Percentiles rank a stretch among this genome's conserved stretches.
phyloP scores from a whole-genome alignment of 2,113 vertebrate genomes.

The Solea senegalensis region DNA sequence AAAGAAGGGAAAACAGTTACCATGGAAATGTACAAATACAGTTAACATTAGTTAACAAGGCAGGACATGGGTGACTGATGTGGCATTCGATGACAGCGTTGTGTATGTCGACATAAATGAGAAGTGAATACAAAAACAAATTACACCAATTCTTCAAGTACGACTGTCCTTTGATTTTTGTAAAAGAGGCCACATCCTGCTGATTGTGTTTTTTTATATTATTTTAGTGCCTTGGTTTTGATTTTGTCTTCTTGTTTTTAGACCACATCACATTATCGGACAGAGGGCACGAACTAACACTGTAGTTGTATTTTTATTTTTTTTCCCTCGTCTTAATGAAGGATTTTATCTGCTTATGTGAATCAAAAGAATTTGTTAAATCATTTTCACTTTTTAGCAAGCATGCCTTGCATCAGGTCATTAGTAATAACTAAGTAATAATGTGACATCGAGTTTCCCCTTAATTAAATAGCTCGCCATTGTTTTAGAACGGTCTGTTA shows the following conservation, averaged over 20 bases:
- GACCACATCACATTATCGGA: slow-evolving; percentile 34
- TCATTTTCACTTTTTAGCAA: slow-evolving; percentile 62
- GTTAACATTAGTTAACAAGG: no score
- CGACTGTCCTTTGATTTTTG: slow-evolving; percentile 16
- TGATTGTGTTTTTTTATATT: slow-evolving; percentile 20
- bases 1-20: no score
- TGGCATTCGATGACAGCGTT: no score
- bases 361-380: slow-evolving; percentile 39
- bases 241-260: slow-evolving; percentile 37
- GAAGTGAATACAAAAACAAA: no score
- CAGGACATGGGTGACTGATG: no score
- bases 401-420: background rate
- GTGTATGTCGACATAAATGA: no score
- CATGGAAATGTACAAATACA: no score
- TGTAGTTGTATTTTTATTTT: slow-evolving; percentile 33
- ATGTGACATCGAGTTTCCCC: background rate
- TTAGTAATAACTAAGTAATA: background rate
- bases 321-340: slow-evolving; percentile 12
- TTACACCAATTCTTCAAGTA: background rate
- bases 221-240: slow-evolving; percentile 74
- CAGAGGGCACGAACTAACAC: slow-evolving; percentile 34
- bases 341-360: slow-evolving; percentile 14
- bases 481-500: background rate
- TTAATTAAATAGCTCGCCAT: background rate
- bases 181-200: slow-evolving; percentile 36